Evolutionary conservation across 2,888 invertebrate genomes (phyloP), one percentile per base, ranked within the genome.

Genomic region (Cataglyphis cursor): DNA sequence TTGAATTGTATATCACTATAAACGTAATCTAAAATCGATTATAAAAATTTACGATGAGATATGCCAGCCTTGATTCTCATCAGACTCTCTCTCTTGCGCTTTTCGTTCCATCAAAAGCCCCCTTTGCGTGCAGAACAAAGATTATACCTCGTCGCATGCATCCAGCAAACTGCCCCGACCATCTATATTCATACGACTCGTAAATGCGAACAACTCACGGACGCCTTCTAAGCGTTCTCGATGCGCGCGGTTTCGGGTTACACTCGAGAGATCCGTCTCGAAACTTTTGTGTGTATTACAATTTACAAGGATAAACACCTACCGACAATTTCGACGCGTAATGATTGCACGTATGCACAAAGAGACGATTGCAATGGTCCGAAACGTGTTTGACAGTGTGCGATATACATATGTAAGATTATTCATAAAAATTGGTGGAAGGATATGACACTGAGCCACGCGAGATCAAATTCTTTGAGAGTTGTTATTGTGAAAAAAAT

Each of bases 121-220:
- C 68, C 68, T 62, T 87, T 62, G 89, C 89, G 89, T 89, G 89
- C 83, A 82, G 81, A 61, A 89, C 88, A 86, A 89, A 89, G 89
- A 89, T 89, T 89, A 89, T 83, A 83, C 82, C 75, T 68, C 81
- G 78, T 86, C 82, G 82, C 78, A 83, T 81, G 85, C 83, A 76
- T 81, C 80, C 84, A 86, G 78, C 76, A 81, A 61, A 83, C 86
- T 85, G 87, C 88, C 66, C 86, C 76, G 82, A 54, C 82, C 86
- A 83, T 85, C 87, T 83, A 89, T 89, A 89, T 88, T 89, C 87
- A 89, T 85, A 85, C 81, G 81, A 85, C 89, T 88, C 89, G 85
- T 89, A 89, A 88, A 89, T 83, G 87, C 82, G 85, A 62, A 87
- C 84, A 83, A 86, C 84, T 83, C 89, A 87, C 82, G 86, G 87